Conservation (phyloP, 1,140 invertebrate species). For the Phocides pigmalion region DNA sequence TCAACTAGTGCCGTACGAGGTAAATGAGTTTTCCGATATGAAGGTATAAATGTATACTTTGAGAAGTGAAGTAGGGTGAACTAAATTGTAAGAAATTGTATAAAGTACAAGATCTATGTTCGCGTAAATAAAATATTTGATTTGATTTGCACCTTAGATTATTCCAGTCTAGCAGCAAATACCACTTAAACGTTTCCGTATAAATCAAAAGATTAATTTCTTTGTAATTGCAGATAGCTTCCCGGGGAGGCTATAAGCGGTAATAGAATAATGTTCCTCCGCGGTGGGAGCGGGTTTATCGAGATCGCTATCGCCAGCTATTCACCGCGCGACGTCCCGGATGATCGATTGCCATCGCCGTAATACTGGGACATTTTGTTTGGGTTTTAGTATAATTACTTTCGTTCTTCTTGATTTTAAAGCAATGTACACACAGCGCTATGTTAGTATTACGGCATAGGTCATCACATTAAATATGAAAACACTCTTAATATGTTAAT, state of each 20-base stretch:
- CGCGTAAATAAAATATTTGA: too few species aligned
- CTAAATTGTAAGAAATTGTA: too few species aligned
- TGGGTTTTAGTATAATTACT: constrained; percentile 23
- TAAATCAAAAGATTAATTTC: constrained; percentile 30
- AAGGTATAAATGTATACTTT: too few species aligned
- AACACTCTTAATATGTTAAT: too few species aligned
- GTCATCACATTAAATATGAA: too few species aligned
- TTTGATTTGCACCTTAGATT: too few species aligned
- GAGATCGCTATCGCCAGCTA: constrained; percentile 45
- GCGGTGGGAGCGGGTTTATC: constrained; percentile 42
- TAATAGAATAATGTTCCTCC: constrained; percentile 49
- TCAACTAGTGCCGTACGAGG: too few species aligned
- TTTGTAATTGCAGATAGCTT: constrained; percentile 27
- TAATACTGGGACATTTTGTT: constrained; percentile 19
- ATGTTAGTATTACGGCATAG: too few species aligned
- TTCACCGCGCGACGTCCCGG: constrained; percentile 48
- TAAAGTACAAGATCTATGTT: too few species aligned
- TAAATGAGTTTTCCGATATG: too few species aligned
- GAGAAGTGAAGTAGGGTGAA: too few species aligned
- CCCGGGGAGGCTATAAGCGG: constrained; percentile 32
- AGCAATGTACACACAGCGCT: too few species aligned
- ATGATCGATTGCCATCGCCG: constrained; percentile 47
- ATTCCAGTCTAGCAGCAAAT: constrained; percentile 2
- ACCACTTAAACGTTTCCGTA: constrained; percentile 22
- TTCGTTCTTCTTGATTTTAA: not conserved